Evolutionary conservation across 2,888 invertebrate species (phyloP), one percentile per base, ranked within the genome.

Genomic region (Spatulosminthurus flaviceps): DNA sequence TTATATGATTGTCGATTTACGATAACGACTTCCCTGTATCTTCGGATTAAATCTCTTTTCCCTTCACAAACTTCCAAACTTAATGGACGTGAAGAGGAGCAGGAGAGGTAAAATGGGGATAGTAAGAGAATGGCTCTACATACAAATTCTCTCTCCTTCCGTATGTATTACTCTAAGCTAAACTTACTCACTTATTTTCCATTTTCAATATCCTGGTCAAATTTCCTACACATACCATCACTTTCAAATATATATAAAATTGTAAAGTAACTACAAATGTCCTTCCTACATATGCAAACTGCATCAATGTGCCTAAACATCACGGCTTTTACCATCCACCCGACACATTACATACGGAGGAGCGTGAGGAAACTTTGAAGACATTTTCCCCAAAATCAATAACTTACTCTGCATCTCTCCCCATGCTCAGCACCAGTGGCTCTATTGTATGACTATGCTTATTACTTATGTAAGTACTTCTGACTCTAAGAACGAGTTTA

Each of bases 41-140:
- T 41, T 72, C 43, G 43, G 51, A 72, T 72, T 72, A 72, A 72
- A 72, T 72, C 72, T 72, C 43, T 51, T 51, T 72, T 26, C 67
- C 66, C 67, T 51, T 51, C 51, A 4, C 51, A 51, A 19, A 4
- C 16, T 51, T 13, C 19, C 16, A 51, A 19, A 51, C 16, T 2
- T 51, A n/a, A 13, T 19, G n/a, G 51, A 51, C 51, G 51, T n/a
- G 51, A 51, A 19, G 1, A 51, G 51, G n/a, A 13, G 51, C 2
- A 2, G 51, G 16, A 13, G 7, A 16, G n/a, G 51, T 19, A 9
- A 51, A 51, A 16, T 5, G 16, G 51, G 2, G 51, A 51, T 5
- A 51, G 51, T 2, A 19, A 51, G 51, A 51, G n/a, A 51, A 19
- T 7, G n/a, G n/a, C n/a, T n/a, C n/a, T n/a, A n/a, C n/a, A n/a